Evolutionary conservation across 1,140 invertebrate genomes (phyloP), one percentile per base, ranked within the genome.

Genomic region (Scaptomyza graminum): DNA sequence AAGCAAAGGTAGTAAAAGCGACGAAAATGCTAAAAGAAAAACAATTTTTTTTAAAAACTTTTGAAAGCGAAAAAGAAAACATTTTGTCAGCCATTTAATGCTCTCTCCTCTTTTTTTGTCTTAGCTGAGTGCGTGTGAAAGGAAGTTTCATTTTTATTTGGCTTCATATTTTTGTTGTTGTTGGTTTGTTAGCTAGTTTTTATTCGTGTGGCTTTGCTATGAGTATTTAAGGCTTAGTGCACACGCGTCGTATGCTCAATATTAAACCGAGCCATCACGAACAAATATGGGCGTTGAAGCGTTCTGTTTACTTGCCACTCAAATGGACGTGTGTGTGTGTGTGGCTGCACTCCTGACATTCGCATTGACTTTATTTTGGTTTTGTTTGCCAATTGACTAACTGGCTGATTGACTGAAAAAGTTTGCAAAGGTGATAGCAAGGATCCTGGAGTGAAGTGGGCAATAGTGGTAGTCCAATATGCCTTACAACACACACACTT

Each of bases 151-250:
- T 55, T 54, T 56, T 62, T 22, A 18, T 18, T 25, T 18, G 25
- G 28, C 28, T 28, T 5, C 6, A 6, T 5, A 6, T 28, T 5
- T 28, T 28, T 5, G n/a, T n/a, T n/a, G n/a, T n/a, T n/a, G n/a
- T 31, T 31, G 28, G 25, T 25, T 31, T 31, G 28, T 31, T 31
- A n/a, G 0, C 18, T 22, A 22, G 18, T 22, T 2, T 34, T 34
- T 34, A 34, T 34, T 34, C 6, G 9, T 56, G 46, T 37, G 63
- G 47, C 43, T 57, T 56, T 72, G 5, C 7, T 31, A 22, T 18
- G 37, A 15, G 52, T 37, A 64, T 72, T 72, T 65, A 66, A 60
- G 55, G 62, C 65, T 63, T 69, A 57, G 51, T 46, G 65, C 66
- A 66, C 49, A 54, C 65, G 39, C 46, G 47, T 63, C 69, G 62